A percentile compares a stretch with the other conserved stretches of the same genome.
Conservation (phyloP, 2,888 invertebrate genomes). For the Tetragonula carbonaria region DNA sequence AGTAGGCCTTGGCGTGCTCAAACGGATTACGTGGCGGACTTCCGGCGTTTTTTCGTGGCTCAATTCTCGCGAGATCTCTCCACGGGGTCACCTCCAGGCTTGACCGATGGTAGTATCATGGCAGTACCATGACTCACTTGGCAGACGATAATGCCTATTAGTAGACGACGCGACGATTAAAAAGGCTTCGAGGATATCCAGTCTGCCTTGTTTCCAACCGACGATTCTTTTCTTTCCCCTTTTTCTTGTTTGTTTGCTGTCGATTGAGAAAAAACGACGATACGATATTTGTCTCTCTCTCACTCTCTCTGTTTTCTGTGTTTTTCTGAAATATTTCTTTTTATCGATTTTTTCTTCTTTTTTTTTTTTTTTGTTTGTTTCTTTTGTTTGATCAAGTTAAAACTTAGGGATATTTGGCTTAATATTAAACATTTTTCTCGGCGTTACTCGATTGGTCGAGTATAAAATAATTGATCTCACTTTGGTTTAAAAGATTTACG, state of each 20-base stretch:
- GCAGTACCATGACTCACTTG: constrained; percentile 34
- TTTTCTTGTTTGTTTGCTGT: not conserved
- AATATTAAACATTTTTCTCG: not conserved
- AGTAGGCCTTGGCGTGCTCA: constrained; percentile 71
- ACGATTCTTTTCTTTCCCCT: not conserved
- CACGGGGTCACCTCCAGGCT: constrained; percentile 50
- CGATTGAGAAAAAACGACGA: not conserved
- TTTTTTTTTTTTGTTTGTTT: too few species aligned
- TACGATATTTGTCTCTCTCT: not conserved
- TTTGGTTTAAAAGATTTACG: too few species aligned
- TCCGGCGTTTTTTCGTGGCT: constrained; percentile 68
- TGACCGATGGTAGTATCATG: constrained; percentile 23
- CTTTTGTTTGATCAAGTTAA: not conserved
- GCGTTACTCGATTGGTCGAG: not conserved
- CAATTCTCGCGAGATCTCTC: constrained; percentile 47
- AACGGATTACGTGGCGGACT: constrained; percentile 68
- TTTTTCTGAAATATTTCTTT: not conserved
- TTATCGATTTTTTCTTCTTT: not conserved
- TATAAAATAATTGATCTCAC: too few species aligned
- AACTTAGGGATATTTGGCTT: not conserved
- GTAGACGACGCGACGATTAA: constrained; percentile 33
- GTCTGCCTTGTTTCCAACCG: constrained; percentile 13
- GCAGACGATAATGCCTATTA: constrained; percentile 19
- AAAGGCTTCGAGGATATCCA: constrained; percentile 48
- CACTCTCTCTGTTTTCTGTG: not conserved